Percentiles rank a stretch among this genome's conserved stretches.
Evolutionary conservation across 2,113 vertebrate species (phyloP).

Genomic region (Rutilus rutilus): DNA sequence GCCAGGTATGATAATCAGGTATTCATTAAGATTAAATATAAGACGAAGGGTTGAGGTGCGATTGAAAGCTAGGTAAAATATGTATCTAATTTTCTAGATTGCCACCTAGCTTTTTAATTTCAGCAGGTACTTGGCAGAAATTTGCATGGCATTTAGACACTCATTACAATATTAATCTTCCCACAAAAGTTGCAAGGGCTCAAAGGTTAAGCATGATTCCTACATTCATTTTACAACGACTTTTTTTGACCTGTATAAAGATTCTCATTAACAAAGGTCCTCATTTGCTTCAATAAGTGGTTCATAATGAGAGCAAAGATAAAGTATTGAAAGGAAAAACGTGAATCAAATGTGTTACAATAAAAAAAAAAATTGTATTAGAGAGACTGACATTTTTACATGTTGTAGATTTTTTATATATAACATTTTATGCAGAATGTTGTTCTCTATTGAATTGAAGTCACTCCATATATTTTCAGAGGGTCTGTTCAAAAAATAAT

Average conservation of each 20-base stretch:
- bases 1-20: constrained; percentile 57
- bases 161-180: constrained; percentile 67
- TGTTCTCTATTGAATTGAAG: constrained; percentile 4
- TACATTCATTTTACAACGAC: constrained; percentile 58
- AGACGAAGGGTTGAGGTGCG: constrained; percentile 49
- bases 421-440: background rate
- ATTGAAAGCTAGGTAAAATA: constrained; percentile 60
- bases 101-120: constrained; percentile 64
- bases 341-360: background rate
- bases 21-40: constrained; percentile 60
- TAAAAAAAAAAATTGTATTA: background rate
- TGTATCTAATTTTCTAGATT: constrained; percentile 61
- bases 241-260: constrained; percentile 39
- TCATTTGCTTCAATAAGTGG: constrained; percentile 44
- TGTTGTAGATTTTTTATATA: background rate
- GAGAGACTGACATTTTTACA: background rate
- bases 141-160: constrained; percentile 66
- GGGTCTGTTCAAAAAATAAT: no score
- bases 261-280: constrained; percentile 53
- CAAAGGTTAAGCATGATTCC: constrained; percentile 67
- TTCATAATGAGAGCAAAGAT: constrained; percentile 17
- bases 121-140: constrained; percentile 56
- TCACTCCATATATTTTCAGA: background rate
- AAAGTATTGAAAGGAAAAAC: background rate
- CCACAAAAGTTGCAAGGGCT: constrained; percentile 44